Percentiles rank a stretch among this genome's conserved stretches.
Evolutionary conservation across 2,888 invertebrate species (phyloP).

Genomic region (Cerastis rubricosa): DNA sequence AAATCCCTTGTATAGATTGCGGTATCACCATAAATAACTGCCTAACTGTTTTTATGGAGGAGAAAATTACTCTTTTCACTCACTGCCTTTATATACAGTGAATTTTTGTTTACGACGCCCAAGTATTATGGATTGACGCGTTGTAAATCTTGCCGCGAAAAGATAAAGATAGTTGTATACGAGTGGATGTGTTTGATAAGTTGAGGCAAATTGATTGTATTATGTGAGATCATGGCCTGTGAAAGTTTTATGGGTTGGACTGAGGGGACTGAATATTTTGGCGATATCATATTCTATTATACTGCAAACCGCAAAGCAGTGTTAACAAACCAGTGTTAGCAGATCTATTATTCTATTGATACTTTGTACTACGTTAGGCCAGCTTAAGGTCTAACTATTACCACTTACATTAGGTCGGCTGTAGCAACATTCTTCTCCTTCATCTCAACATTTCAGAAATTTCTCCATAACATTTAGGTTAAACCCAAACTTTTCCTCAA

Average conservation of each 20-base stretch:
- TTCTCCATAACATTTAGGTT: not conserved
- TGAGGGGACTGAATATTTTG: slow-evolving; percentile 42
- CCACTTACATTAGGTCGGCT: not conserved
- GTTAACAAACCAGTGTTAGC: not conserved
- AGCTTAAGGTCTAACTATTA: not conserved
- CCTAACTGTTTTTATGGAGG: slow-evolving; percentile 89
- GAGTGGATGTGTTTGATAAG: slow-evolving; percentile 65
- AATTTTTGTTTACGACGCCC: slow-evolving; percentile 81
- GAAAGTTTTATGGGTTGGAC: slow-evolving; percentile 47
- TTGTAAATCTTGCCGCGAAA: slow-evolving; percentile 58
- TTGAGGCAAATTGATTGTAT: slow-evolving; percentile 59
- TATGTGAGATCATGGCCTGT: slow-evolving; percentile 49
- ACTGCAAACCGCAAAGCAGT: not conserved
- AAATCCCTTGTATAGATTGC: slow-evolving; percentile 89
- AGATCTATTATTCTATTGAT: not conserved
- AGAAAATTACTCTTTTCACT: slow-evolving; percentile 87
- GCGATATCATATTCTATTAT: not conserved
- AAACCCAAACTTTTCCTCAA: slow-evolving; percentile 30
- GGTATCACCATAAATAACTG: slow-evolving; percentile 90
- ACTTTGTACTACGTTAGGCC: not conserved
- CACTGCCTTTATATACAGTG: slow-evolving; percentile 84
- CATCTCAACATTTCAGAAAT: not conserved
- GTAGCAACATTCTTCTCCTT: not conserved
- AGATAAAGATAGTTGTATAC: slow-evolving; percentile 66
- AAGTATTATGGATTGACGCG: slow-evolving; percentile 69